Base-by-base conservation (phyloP, 2,797 vertebrate species). In the Tokudaia tokunoshimensis region DNA sequence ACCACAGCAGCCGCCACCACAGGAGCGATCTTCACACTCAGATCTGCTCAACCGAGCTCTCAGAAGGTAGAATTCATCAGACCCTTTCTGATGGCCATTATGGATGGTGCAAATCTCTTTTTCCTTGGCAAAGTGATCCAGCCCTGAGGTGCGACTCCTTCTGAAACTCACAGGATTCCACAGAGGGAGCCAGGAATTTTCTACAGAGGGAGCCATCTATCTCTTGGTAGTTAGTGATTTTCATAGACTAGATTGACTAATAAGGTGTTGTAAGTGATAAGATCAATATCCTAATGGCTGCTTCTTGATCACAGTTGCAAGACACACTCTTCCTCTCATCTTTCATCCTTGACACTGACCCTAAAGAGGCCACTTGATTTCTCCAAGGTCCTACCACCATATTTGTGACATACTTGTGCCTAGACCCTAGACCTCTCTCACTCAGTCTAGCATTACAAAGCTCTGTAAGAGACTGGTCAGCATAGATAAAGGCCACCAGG, bases 51-150 rank as follows among this genome's bases (percentile, higher is more conserved):
- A 0, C 1, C 34, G 3, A 24, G 2, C 29, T 1, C 65, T 4
- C 67, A 0, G 0, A 50, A 0, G 41, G 0, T 97, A 0, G 1
- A 24, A 6, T 96, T 97, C 82, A 34, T 94, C 70, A 96, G n/a
- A 34, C 96, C 97, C 31, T 98, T 97, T 50, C n/a, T 98, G 63
- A 7, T 97, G 1, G 0, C 6, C 50, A 83, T 98, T 9, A 0
- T 93, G 50, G 44, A 92, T 37, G n/a, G 17, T 22, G 10, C n/a
- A 15, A 22, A 55, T 31, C 2, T 97, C 15, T 37, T 97, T 75
- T 97, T 97, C 44, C 0, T 96, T 0, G 94, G 96, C 88, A 97
- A 92, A 94, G 85, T 98, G 70, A 8, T 2, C 31, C 26, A 1
- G 14, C 97, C 97, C 44, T 86, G 41, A 93, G 61, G 20, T 8